phyloP scores from a whole-genome alignment of 2,888 invertebrate genomes.

The Drosophila atripex region DNA sequence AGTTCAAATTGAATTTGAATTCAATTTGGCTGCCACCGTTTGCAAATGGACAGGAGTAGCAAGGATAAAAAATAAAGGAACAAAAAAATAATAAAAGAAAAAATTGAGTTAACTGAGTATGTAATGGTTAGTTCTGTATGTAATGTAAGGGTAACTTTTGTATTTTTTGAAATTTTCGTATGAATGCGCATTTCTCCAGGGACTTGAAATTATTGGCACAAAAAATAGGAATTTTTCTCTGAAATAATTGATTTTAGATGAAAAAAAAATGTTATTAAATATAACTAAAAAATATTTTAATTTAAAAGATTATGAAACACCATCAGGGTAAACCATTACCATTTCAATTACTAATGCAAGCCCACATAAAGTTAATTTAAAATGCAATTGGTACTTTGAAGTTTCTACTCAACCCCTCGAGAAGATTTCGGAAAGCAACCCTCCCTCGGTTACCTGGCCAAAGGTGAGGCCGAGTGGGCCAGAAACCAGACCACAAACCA shows the following conservation, averaged over 20 bases:
- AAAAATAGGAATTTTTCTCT: conserved; percentile 4
- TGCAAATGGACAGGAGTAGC: conserved; percentile 58
- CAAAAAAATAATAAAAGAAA: conserved; percentile 24
- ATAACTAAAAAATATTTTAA: not conserved
- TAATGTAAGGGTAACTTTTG: conserved; percentile 11
- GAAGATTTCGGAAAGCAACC: conserved; percentile 46
- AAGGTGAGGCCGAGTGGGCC: conserved; percentile 45
- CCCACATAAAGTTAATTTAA: conserved; percentile 73
- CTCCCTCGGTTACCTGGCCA: conserved; percentile 45
- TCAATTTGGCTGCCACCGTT: conserved; percentile 78
- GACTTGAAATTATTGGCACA: conserved; percentile 37
- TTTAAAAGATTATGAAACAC: not conserved
- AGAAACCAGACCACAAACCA: conserved; percentile 40
- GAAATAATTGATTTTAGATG: not conserved
- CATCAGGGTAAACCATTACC: conserved; percentile 11
- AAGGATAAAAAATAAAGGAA: not conserved
- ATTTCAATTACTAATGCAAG: conserved; percentile 56
- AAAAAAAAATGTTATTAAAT: not conserved
- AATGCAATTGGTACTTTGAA: conserved; percentile 60
- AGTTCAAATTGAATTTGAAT: conserved; percentile 84
- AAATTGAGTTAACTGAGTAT: conserved; percentile 57
- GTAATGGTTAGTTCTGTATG: conserved; percentile 65
- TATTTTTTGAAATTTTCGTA: conserved; percentile 17
- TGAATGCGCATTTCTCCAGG: conserved; percentile 41
- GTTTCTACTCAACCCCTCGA: not conserved